Percentiles rank a stretch among this genome's conserved stretches.
Conservation (phyloP, 2,797 vertebrate species). For the Hypotaenidia okinawae region DNA sequence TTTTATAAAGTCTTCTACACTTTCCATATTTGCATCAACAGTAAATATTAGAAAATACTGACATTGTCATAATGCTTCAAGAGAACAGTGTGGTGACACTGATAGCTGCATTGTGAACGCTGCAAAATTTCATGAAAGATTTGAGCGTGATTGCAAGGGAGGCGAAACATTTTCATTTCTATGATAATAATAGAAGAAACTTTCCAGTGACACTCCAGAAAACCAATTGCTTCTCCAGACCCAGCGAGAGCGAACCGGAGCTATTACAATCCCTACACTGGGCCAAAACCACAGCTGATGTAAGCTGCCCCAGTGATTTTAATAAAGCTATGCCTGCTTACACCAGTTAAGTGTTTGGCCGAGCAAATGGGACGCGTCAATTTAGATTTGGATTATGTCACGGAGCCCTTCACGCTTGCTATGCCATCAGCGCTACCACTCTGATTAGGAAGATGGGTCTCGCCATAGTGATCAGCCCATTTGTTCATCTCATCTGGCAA, state of each 20-base stretch:
- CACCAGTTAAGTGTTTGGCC: not conserved
- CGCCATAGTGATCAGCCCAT: not conserved
- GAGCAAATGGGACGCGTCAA: not conserved
- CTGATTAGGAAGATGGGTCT: conserved; percentile 24
- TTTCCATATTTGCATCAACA: conserved; percentile 1
- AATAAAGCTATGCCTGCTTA: not conserved
- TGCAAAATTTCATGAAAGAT: not conserved
- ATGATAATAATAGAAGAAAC: not conserved
- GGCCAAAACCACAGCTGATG: not conserved
- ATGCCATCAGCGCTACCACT: not conserved
- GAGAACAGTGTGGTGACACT: not conserved
- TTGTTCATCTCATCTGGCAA: not conserved
- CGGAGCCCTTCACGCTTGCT: not conserved
- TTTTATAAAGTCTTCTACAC: not conserved
- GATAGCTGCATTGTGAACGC: not conserved
- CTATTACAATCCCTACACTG: not conserved
- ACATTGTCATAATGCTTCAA: conserved; percentile 5
- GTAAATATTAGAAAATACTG: not conserved
- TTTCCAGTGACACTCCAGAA: not conserved
- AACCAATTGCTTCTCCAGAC: not conserved
- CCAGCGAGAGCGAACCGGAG: not conserved
- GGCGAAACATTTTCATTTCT: conserved; percentile 15
- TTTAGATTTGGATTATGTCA: conserved; percentile 1
- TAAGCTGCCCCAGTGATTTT: not conserved
- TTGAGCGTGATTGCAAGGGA: conserved; percentile 14